Conservation (phyloP, 2,113 vertebrate genomes). For the Collichthys lucidus region DNA sequence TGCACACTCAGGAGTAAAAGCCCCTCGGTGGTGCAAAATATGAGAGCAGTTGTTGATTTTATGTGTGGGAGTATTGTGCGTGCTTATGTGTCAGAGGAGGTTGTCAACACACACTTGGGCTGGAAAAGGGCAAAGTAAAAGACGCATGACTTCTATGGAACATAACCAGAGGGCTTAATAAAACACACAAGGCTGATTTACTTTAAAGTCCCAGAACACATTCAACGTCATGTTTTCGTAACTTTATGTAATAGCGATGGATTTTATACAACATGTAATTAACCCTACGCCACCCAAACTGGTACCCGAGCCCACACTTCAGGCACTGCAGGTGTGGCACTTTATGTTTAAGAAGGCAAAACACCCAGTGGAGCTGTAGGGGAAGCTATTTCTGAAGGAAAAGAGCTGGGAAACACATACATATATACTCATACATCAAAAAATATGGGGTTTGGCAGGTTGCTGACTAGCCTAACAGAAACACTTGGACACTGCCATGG, state of each 20-base stretch:
- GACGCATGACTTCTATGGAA: slow-evolving; percentile 5
- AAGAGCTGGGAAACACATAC: slow-evolving; percentile 3
- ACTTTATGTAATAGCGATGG: slow-evolving; percentile 9
- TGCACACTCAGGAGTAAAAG: slow-evolving; percentile 34
- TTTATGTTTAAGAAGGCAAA: slow-evolving; percentile 9
- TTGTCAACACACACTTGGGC: slow-evolving; percentile 45
- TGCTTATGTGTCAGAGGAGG: slow-evolving; percentile 27
- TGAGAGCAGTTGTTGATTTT: slow-evolving; percentile 40
- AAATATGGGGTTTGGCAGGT: background rate
- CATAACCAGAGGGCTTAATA: slow-evolving; percentile 45
- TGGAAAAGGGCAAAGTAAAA: background rate
- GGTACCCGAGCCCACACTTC: slow-evolving; percentile 5
- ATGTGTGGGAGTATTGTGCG: slow-evolving; percentile 29
- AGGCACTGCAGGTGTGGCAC: background rate
- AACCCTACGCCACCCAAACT: slow-evolving; percentile 20
- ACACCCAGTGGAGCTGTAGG: slow-evolving; percentile 2
- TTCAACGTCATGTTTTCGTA: slow-evolving; percentile 46
- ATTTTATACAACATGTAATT: slow-evolving; percentile 35
- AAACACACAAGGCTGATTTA: slow-evolving; percentile 17
- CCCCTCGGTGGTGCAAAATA: slow-evolving; percentile 19
- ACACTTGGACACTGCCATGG: background rate
- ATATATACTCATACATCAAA: background rate
- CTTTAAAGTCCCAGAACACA: slow-evolving; percentile 21
- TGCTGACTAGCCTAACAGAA: slow-evolving; percentile 22
- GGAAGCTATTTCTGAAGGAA: slow-evolving; percentile 11